Evolutionary conservation across 2,113 vertebrate genomes (phyloP).

Genomic region (Nipponia nippon): DNA sequence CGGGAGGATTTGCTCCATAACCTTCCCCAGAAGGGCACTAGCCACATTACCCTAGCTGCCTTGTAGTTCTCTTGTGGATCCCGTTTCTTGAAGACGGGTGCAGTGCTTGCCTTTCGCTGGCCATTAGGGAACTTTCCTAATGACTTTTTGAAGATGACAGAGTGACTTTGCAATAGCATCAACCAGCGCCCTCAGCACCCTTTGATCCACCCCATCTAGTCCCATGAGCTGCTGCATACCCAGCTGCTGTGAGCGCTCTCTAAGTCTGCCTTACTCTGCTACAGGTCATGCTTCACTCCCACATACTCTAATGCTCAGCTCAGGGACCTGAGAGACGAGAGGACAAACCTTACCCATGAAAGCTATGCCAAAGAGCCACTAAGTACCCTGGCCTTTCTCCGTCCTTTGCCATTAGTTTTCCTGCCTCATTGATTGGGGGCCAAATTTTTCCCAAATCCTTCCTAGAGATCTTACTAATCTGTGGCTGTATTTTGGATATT

Average conservation of each 20-base stretch:
- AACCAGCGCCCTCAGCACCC: not conserved
- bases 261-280: not conserved
- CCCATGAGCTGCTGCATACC: not conserved
- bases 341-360: not conserved
- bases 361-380: not conserved
- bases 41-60: not conserved
- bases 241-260: not conserved
- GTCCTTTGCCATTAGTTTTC: not conserved
- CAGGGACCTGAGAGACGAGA: not conserved
- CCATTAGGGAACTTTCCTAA: not conserved
- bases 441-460: not conserved
- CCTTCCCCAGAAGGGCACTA: not conserved
- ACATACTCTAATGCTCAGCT: not conserved
- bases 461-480: not conserved
- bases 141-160: not conserved
- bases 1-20: not conserved
- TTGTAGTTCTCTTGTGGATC: not conserved
- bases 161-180: not conserved
- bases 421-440: accelerated
- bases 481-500: not conserved
- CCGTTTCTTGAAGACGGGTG: not conserved
- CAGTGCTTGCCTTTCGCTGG: not conserved
- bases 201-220: not conserved
- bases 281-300: not conserved
- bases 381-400: not conserved